A percentile compares a stretch with the other conserved stretches of the same genome.
phyloP scores from a whole-genome alignment of 2,113 vertebrate genomes.

The Indicator indicator region DNA sequence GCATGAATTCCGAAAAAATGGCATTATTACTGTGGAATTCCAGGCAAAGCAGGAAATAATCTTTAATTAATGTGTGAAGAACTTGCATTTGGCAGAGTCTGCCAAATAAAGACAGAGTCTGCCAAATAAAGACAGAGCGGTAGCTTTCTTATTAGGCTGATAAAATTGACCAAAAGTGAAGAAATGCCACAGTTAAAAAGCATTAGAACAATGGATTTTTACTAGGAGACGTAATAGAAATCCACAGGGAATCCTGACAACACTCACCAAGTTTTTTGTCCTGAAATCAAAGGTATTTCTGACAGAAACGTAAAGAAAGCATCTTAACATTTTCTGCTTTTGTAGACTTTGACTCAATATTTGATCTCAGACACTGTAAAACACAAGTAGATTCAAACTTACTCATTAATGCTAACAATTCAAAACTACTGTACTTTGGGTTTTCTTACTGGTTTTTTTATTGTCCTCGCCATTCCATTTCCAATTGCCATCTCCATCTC shows the following conservation, averaged over 20 bases:
- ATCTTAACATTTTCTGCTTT: background rate
- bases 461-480: background rate
- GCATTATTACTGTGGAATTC: constrained; percentile 45
- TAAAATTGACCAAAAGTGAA: constrained; percentile 46
- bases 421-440: background rate
- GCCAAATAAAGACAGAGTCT: constrained; percentile 21
- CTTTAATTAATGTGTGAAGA: constrained; percentile 50
- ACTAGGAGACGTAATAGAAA: constrained; percentile 28
- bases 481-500: background rate
- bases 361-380: background rate
- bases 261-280: background rate
- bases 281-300: constrained; percentile 25
- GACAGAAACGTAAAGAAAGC: background rate
- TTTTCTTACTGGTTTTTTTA: background rate
- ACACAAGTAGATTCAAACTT: background rate
- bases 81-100: constrained; percentile 43
- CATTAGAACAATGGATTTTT: constrained; percentile 44
- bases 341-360: background rate
- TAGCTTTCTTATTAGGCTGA: constrained; percentile 59
- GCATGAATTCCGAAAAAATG: constrained; percentile 42
- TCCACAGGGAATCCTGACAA: constrained; percentile 54
- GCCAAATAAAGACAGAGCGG: constrained; percentile 49
- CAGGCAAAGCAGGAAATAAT: constrained; percentile 52
- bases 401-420: background rate
- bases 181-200: constrained; percentile 33